Percentiles rank a stretch among this genome's conserved stretches.
phyloP scores from a whole-genome alignment of 2,888 invertebrate genomes.

The Steinernema scapterisci region DNA sequence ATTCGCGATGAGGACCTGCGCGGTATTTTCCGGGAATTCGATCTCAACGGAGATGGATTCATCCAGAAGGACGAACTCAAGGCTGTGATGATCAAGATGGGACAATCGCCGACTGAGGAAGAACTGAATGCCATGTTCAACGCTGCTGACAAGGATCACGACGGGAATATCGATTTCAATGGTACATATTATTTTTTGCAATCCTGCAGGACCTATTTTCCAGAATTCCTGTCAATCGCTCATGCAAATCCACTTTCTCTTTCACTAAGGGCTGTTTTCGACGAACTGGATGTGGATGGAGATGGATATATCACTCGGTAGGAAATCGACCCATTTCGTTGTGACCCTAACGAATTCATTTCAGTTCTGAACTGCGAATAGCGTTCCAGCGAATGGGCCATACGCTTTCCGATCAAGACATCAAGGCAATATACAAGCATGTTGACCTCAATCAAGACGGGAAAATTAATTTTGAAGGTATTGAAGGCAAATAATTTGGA shows the following conservation, averaged over 20 bases:
- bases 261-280: slow-evolving; percentile 65
- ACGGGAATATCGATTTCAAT: slow-evolving; percentile 66
- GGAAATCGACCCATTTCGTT: not conserved
- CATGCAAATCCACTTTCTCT: slow-evolving; percentile 51
- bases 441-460: slow-evolving; percentile 69
- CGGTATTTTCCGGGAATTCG: slow-evolving; percentile 65
- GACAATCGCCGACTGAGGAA: slow-evolving; percentile 66
- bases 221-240: slow-evolving; percentile 26
- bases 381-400: slow-evolving; percentile 69
- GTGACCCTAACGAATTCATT: slow-evolving; percentile 11
- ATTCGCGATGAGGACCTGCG: slow-evolving; percentile 65
- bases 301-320: slow-evolving; percentile 65
- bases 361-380: slow-evolving; percentile 63
- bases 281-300: slow-evolving; percentile 67
- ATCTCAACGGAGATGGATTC: slow-evolving; percentile 66
- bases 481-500: not conserved
- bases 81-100: slow-evolving; percentile 67
- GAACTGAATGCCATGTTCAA: slow-evolving; percentile 67
- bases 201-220: too few species aligned
- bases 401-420: slow-evolving; percentile 66
- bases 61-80: slow-evolving; percentile 65
- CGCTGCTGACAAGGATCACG: slow-evolving; percentile 64
- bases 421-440: slow-evolving; percentile 69
- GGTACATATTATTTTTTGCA: slow-evolving; percentile 48
- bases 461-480: slow-evolving; percentile 65